Conservation (phyloP, 2,113 vertebrate species). For the Scomber japonicus region DNA sequence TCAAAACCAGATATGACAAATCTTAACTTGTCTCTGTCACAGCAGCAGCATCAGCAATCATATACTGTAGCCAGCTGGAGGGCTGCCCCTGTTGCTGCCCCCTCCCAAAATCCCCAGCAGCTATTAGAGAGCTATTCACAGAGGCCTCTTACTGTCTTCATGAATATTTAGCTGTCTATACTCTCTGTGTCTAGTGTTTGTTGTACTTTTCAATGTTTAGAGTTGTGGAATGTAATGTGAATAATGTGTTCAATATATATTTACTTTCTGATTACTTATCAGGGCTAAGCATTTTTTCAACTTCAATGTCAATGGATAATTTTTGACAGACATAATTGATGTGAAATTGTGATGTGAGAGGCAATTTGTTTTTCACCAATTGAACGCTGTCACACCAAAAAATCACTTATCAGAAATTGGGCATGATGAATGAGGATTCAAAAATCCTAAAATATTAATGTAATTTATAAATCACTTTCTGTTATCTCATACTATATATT, state of each 20-base stretch:
- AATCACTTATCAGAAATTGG: background rate
- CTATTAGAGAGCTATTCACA: constrained; percentile 57
- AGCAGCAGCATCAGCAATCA: constrained; percentile 71
- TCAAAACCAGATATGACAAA: constrained; percentile 60
- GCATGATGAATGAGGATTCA: background rate
- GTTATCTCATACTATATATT: too few relatives aligned
- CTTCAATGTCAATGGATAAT: background rate
- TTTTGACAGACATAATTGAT: background rate
- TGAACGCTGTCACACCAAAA: background rate
- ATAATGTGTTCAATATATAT: constrained; percentile 35
- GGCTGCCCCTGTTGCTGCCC: constrained; percentile 54
- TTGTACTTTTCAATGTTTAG: constrained; percentile 45
- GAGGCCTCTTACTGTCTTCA: constrained; percentile 32
- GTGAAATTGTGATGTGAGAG: background rate
- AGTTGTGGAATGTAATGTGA: constrained; percentile 19
- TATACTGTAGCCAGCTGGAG: constrained; percentile 16
- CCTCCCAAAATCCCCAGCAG: constrained; percentile 61
- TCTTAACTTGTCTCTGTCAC: constrained; percentile 62
- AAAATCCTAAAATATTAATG: background rate
- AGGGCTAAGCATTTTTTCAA: constrained; percentile 1
- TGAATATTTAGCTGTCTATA: constrained; percentile 46
- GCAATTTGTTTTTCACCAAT: background rate
- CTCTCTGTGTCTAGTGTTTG: constrained; percentile 38
- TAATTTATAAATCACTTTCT: background rate
- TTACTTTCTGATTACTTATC: constrained; percentile 22